Base-by-base conservation (phyloP, 2,797 vertebrate genomes). In the Crypturellus tataupa region DNA sequence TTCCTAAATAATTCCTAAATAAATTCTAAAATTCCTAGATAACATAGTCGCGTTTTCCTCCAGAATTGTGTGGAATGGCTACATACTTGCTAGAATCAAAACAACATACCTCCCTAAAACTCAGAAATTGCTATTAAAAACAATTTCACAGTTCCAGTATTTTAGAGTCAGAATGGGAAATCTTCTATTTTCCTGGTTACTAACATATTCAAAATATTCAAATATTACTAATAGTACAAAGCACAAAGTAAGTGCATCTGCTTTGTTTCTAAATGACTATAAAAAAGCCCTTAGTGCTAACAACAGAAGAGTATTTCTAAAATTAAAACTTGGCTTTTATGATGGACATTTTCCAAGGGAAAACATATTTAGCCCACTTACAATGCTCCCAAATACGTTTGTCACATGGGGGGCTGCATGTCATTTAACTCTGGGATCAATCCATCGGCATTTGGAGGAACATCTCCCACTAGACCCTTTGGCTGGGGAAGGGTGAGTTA, bases 271-370 rank as follows among this genome's bases (percentile, higher is more conserved):
- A 72, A 67, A 70, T 15, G 1, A 24, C 62, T 58, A n/a, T 3
- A 87, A 40, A 56, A 44, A 39, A 39, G 53, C 10, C 44, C 2
- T 84, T 77, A 93, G 76, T 2, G 4, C 47, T 39, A 42, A n/a
- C 33, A 72, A 23, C 1, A 0, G 2, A n/a, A 40, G 13, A 60
- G 35, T 16, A 64, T 16, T 77, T 68, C 78, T 77, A 73, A 90
- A 82, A 88, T 70, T 77, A 80, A 86, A 85, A 27, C 42, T 85
- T 18, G 39, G 69, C 53, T 88, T 91, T 87, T 46, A 37, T 42
- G 29, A 18, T 83, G 78, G 73, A 60, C 60, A 15, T 64, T 82
- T 85, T 85, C 79, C 89, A 91, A 80, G 69, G 77, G 29, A 44
- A 91, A 40, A 46, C n/a, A 29, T 82, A 37, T 75, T 91, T 62